Evolutionary conservation across 1,140 invertebrate genomes (phyloP).

Genomic region (Drosophila eugracilis): DNA sequence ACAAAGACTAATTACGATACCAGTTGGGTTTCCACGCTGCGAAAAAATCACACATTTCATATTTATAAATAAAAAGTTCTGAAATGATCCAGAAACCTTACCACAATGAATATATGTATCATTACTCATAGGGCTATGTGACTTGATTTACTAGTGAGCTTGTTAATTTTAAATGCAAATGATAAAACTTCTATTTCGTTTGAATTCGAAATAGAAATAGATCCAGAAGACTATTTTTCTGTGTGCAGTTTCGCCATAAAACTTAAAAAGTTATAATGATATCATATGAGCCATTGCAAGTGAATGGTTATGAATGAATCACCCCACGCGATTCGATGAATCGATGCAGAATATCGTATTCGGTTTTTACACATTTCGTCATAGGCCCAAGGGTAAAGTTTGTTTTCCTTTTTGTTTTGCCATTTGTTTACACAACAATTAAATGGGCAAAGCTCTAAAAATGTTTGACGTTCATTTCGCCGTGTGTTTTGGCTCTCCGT

Average conservation of each 20-base stretch:
- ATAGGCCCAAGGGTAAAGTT: constrained; percentile 30
- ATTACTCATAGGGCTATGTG: too few species aligned
- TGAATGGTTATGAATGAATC: constrained; percentile 42
- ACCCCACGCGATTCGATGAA: constrained; percentile 40
- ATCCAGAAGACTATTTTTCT: not conserved
- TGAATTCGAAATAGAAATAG: not conserved
- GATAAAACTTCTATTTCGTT: not conserved
- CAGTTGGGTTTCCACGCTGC: constrained; percentile 32
- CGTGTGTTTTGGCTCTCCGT: constrained; percentile 1
- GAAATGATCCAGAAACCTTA: too few species aligned
- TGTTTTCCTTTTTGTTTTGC: constrained; percentile 18
- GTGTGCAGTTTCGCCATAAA: constrained; percentile 13
- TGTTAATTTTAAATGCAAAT: too few species aligned
- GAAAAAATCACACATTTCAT: not conserved
- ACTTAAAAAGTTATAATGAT: not conserved
- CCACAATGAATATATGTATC: too few species aligned
- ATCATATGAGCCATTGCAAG: constrained; percentile 10
- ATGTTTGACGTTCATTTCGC: constrained; percentile 33
- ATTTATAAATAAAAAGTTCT: too few species aligned
- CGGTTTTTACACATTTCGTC: constrained; percentile 29
- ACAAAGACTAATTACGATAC: constrained; percentile 48
- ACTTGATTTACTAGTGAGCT: too few species aligned
- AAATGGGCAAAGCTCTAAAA: constrained; percentile 58
- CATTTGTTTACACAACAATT: constrained; percentile 70
- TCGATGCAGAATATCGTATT: constrained; percentile 42